phyloP scores from a whole-genome alignment of 2,888 invertebrate genomes.

The Drosophila barbarae region DNA sequence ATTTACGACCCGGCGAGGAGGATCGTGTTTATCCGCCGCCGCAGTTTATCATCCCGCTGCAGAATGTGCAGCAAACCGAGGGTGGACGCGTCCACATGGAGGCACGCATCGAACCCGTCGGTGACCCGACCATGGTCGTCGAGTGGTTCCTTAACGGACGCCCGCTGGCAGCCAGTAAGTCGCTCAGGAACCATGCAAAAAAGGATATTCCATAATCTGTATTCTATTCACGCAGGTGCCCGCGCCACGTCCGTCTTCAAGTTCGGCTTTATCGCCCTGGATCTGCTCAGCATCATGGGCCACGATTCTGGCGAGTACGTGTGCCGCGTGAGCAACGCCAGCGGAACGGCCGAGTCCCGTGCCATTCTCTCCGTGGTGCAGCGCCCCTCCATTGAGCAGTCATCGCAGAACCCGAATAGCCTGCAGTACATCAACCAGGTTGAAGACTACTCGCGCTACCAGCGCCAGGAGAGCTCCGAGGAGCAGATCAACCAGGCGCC shows the following conservation, averaged over 20 bases:
- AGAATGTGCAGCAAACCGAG: conserved; percentile 90
- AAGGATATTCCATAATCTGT: neutral
- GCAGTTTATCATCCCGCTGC: conserved; percentile 93
- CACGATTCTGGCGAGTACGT: conserved; percentile 95
- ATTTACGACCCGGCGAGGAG: conserved; percentile 89
- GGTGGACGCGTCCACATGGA: conserved; percentile 97
- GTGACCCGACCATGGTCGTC: conserved; percentile 96
- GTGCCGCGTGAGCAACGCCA: conserved; percentile 91
- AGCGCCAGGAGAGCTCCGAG: conserved; percentile 91
- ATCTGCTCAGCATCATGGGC: conserved; percentile 90
- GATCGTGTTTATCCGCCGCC: conserved; percentile 94
- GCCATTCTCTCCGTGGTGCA: conserved; percentile 90
- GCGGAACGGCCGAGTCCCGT: conserved; percentile 92
- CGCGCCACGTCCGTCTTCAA: conserved; percentile 96
- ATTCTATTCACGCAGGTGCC: conserved; percentile 84
- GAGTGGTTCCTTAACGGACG: conserved; percentile 97
- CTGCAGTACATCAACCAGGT: conserved; percentile 93
- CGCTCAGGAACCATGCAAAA: rapidly evolving
- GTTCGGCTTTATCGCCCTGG: conserved; percentile 98
- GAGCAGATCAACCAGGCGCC: conserved; percentile 90
- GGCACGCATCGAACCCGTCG: conserved; percentile 97
- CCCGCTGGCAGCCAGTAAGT: conserved; percentile 93
- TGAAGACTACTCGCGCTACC: conserved; percentile 93
- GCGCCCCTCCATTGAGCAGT: conserved; percentile 90
- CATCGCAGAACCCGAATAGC: conserved; percentile 94